These are phyloP conservation scores for Engystomops pustulosus DNA, from an alignment of 2,113 vertebrate species.

Conservation along the genomic window DNA sequence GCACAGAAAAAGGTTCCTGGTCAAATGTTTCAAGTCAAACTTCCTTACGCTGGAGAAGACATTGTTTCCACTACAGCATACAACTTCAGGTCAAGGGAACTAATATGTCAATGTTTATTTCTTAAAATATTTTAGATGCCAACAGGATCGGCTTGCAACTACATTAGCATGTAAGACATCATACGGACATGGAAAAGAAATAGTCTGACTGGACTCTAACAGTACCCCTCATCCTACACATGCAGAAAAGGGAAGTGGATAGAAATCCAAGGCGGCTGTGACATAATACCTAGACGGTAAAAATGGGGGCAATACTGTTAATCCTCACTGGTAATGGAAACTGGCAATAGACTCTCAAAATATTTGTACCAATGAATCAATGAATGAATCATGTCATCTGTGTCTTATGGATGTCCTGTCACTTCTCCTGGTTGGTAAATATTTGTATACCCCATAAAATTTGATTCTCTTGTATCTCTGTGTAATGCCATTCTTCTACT, in stretches of 20 bases:
- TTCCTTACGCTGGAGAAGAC: neutral
- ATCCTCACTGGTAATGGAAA: neutral
- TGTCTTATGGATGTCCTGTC: too few species aligned
- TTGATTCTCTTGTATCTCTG: too few species aligned
- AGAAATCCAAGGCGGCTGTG: neutral
- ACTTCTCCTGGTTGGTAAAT: too few species aligned
- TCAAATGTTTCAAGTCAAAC: neutral
- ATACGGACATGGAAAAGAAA: conserved; percentile 12
- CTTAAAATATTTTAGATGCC: conserved; percentile 28
- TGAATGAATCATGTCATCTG: too few species aligned
- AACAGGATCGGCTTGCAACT: conserved; percentile 34
- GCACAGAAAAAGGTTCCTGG: neutral
- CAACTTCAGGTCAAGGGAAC: conserved; percentile 29
- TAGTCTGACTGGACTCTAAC: neutral
- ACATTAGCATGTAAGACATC: conserved; percentile 35
- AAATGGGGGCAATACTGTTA: neutral
- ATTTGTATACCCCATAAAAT: too few species aligned
- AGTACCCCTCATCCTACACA: neutral
- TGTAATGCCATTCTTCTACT: too few species aligned
- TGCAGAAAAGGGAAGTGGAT: neutral
- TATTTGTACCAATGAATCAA: too few species aligned
- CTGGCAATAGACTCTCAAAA: neutral
- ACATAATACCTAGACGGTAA: neutral
- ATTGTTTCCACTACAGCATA: conserved; percentile 12
- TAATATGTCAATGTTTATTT: conserved; percentile 45